Evolutionary conservation across 1,140 invertebrate species (phyloP), one percentile per base, ranked within the genome.

Genomic region (Caenorhabditis inopinata): DNA sequence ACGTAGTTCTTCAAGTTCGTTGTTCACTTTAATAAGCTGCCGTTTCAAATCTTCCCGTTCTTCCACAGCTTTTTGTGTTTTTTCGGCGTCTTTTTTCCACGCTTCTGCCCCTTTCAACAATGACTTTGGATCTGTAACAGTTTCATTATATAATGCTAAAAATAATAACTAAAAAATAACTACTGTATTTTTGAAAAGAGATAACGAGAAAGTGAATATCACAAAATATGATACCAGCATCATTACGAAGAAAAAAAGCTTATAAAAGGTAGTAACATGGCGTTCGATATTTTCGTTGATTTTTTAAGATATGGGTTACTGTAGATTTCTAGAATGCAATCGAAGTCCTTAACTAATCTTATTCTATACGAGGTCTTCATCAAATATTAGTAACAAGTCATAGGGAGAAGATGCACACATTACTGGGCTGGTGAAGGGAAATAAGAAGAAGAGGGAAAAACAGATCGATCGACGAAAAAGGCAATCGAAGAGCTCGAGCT

Each of bases 1-100:
- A 23, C 25, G 21, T 25, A 81, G 76, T 48, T 77, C 74, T 21
- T 78, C 74, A 5, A 81, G 48, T 74, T 81, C 80, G 51, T 48
- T 42, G 12, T 76, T 58, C 14, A 77, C 16, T 21, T 76, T 35
- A 0, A 75, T 14, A 1, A 81, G 12, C 7, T 58, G 49, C 11
- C 21, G 29, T 11, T 68, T 58, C 21, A 81, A 27, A 7, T 62
- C 35, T 32, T 76, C 74, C 5, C 77, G 77, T 46, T 81, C 80
- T 32, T 81, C 80, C 0, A 76, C 51, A 18, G 80, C 80, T 42
- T 58, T 58, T 42, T 76, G 35, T 35, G 80, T 48, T 14, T 76
- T 75, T 23, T 75, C 73, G 1, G 79, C 79, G 74, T 47, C 74
- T 5, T 3, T 75, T 18, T 47, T 48, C 74, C 42, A 49, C 12